A percentile compares a stretch with the other conserved stretches of the same genome.
Conservation (phyloP, 2,888 invertebrate species). For the Phaonia tiefii region DNA sequence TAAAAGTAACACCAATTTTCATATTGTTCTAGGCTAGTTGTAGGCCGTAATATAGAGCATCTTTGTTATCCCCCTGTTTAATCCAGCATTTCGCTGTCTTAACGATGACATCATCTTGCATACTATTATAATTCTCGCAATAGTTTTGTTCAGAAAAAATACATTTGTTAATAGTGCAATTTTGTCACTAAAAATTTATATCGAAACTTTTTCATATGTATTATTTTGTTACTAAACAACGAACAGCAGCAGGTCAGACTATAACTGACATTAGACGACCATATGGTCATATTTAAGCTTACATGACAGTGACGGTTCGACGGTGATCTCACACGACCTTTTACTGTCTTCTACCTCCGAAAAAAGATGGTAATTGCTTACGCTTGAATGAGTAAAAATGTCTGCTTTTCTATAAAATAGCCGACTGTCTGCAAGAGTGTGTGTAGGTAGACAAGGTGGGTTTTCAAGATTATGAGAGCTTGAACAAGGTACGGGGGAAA, state of each 20-base stretch:
- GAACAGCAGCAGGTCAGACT: background rate
- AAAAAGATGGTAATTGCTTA: conserved; percentile 48
- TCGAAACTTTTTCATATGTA: too few species aligned
- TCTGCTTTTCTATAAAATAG: conserved; percentile 28
- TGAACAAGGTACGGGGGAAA: too few species aligned
- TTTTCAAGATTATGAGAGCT: too few species aligned
- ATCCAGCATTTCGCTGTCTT: too few species aligned
- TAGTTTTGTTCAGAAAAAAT: background rate
- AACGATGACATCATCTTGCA: conserved; percentile 34
- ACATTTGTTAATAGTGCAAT: background rate
- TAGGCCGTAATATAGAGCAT: too few species aligned
- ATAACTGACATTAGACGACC: conserved; percentile 38
- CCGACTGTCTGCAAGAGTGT: background rate
- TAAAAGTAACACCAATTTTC: background rate
- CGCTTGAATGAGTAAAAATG: conserved; percentile 54
- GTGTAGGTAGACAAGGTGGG: background rate
- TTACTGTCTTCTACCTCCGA: conserved; percentile 58
- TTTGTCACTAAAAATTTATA: background rate
- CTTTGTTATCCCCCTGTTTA: too few species aligned
- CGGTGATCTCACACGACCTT: conserved; percentile 65
- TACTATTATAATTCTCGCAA: conserved; percentile 20
- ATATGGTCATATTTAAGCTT: too few species aligned
- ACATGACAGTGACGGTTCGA: background rate
- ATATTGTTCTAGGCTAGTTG: conserved; percentile 11
- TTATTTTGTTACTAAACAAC: background rate